A percentile compares a stretch with the other conserved stretches of the same genome.
Conservation (phyloP, 2,113 vertebrate genomes). For the Halichoeres trimaculatus region DNA sequence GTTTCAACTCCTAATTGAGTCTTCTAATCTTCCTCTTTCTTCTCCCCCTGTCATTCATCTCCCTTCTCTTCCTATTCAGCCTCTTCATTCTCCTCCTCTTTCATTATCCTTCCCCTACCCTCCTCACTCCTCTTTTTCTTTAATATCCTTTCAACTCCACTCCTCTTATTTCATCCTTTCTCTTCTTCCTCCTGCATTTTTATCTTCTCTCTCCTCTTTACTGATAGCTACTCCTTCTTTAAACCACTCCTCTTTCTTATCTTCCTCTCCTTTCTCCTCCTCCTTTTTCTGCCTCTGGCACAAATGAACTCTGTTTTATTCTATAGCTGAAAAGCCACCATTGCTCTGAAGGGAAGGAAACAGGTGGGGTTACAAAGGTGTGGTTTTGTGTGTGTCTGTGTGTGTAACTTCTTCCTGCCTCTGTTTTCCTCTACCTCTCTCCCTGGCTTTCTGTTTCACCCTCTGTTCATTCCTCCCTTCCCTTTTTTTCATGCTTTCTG, state of each 20-base stretch:
- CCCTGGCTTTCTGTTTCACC: not conserved
- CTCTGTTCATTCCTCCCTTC: not conserved
- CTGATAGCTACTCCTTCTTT: not conserved
- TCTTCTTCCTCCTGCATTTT: not conserved
- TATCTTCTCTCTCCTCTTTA: not conserved
- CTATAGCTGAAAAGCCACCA: constrained; percentile 35
- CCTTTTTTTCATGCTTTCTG: not conserved
- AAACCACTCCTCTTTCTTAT: not conserved
- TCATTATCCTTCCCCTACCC: no score
- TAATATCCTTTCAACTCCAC: no score
- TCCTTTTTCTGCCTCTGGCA: not conserved
- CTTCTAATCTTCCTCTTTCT: no score
- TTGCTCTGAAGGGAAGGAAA: constrained; percentile 18
- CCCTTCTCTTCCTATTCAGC: no score
- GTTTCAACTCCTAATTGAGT: no score
- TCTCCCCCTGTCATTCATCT: no score
- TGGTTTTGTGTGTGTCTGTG: constrained; percentile 9
- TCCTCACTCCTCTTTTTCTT: no score
- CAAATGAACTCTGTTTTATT: constrained; percentile 42
- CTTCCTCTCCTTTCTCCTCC: not conserved
- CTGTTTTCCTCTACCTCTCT: no score
- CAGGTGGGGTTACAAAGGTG: constrained; percentile 38
- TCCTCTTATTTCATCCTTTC: not conserved
- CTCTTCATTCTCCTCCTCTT: no score
- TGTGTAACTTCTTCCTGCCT: not conserved